Percentiles rank a stretch among this genome's conserved stretches.
Evolutionary conservation across 2,888 invertebrate species (phyloP).

Genomic region (Sinelater perroti): DNA sequence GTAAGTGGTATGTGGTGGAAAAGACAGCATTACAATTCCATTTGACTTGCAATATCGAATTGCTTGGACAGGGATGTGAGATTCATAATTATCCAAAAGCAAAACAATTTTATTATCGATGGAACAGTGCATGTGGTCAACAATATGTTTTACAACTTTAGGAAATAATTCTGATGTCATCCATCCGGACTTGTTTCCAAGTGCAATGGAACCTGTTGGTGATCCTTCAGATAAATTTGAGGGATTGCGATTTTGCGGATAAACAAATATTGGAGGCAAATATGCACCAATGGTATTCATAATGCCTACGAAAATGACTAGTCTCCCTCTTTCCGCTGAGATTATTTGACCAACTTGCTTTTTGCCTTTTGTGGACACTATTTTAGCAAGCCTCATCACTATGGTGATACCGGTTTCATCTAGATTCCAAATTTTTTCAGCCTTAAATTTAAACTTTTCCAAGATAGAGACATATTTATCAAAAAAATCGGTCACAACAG

Average conservation of each 20-base stretch:
- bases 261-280: conserved; percentile 51
- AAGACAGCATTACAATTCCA: no score
- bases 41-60: no score
- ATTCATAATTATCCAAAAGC: no score
- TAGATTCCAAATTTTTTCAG: conserved; percentile 15
- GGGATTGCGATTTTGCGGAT: conserved; percentile 20
- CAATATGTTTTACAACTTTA: conserved; percentile 46
- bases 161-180: conserved; percentile 48
- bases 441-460: conserved; percentile 11
- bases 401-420: conserved; percentile 35
- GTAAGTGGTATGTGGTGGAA: no score
- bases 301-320: conserved; percentile 51
- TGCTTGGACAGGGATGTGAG: no score
- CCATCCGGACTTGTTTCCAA: conserved; percentile 47
- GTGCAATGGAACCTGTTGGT: conserved; percentile 46
- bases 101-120: no score
- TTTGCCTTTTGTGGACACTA: conserved; percentile 41
- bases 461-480: no score
- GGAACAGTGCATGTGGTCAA: no score
- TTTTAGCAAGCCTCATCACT: conserved; percentile 39
- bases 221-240: conserved; percentile 34
- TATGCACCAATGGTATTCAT: conserved; percentile 48
- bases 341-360: conserved; percentile 52
- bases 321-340: conserved; percentile 54
- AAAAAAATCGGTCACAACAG: no score